phyloP scores from a whole-genome alignment of 2,113 vertebrate genomes.

The Lepus timidus region DNA sequence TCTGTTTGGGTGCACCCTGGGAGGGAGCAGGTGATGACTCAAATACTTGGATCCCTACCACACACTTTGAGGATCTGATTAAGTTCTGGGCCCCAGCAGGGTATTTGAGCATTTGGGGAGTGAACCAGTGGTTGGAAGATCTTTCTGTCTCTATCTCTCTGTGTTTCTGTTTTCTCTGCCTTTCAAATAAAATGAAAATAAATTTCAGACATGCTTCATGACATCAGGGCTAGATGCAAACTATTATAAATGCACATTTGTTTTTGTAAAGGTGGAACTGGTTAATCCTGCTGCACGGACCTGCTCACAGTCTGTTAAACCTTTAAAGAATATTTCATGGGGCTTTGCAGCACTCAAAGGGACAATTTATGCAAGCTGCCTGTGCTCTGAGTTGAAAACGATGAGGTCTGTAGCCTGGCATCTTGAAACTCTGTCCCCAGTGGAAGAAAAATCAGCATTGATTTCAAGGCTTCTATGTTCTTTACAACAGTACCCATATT shows the following conservation, averaged over 20 bases:
- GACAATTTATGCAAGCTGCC: not conserved
- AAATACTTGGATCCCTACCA: too few species aligned
- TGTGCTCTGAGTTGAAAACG: not conserved
- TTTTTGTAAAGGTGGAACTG: not conserved
- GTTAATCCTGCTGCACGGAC: not conserved
- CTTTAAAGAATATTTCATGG: constrained; percentile 31
- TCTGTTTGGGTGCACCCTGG: too few species aligned
- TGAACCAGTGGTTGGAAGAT: too few species aligned
- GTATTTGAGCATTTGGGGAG: too few species aligned
- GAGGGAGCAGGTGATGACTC: too few species aligned
- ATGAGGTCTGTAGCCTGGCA: not conserved
- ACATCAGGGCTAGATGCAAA: not conserved
- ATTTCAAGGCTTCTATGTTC: not conserved
- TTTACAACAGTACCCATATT: not conserved
- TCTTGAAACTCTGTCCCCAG: not conserved
- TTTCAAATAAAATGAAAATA: not conserved
- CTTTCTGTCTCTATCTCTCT: too few species aligned
- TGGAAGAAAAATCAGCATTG: not conserved
- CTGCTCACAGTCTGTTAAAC: constrained; percentile 4
- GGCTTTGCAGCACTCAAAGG: not conserved
- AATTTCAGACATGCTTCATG: not conserved
- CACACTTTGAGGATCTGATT: too few species aligned
- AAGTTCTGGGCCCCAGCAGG: too few species aligned
- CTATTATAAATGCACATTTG: not conserved
- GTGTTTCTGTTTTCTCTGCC: too few species aligned